A percentile compares a stretch with the other conserved stretches of the same genome.
These are phyloP conservation scores for Brachirus orientalis DNA, from an alignment of 2,113 vertebrate genomes.

Conservation along the genomic window DNA sequence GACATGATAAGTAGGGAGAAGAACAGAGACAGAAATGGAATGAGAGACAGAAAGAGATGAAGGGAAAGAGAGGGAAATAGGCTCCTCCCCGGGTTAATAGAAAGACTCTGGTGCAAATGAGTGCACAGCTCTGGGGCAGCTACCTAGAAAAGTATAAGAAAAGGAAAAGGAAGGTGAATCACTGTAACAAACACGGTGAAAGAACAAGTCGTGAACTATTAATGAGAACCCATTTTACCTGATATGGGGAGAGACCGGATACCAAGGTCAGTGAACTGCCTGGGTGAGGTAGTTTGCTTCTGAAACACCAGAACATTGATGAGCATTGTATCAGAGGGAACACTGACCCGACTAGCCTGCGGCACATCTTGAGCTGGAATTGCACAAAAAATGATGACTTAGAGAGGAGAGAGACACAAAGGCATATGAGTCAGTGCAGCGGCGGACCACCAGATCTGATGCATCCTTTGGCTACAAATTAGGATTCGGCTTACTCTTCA, in stretches of 20 bases:
- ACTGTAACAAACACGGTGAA: slow-evolving; percentile 75
- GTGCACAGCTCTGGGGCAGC: slow-evolving; percentile 42
- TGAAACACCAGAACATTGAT: slow-evolving; percentile 54
- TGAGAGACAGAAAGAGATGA: not conserved
- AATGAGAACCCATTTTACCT: slow-evolving; percentile 75
- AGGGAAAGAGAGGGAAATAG: slow-evolving; percentile 5
- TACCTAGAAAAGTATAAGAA: slow-evolving; percentile 43
- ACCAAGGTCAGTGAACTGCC: slow-evolving; percentile 67
- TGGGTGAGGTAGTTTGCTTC: slow-evolving; percentile 35
- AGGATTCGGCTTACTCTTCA: no score
- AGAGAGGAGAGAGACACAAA: not conserved
- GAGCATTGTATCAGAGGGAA: slow-evolving; percentile 47
- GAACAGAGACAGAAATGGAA: not conserved
- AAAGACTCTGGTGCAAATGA: slow-evolving; percentile 66
- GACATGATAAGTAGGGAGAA: not conserved
- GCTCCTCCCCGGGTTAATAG: slow-evolving; percentile 70
- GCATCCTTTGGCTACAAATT: no score
- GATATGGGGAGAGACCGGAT: slow-evolving; percentile 54
- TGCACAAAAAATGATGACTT: slow-evolving; percentile 46
- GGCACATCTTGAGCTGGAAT: slow-evolving; percentile 39
- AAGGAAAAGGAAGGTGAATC: slow-evolving; percentile 54
- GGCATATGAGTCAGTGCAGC: slow-evolving; percentile 42
- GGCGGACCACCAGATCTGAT: slow-evolving; percentile 24
- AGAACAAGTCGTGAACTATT: slow-evolving; percentile 71
- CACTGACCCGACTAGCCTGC: slow-evolving; percentile 52